Percentiles rank a stretch among this genome's conserved stretches.
These are phyloP conservation scores for Ormyrus pomaceus DNA, from an alignment of 2,888 invertebrate species.

Conservation along the genomic window DNA sequence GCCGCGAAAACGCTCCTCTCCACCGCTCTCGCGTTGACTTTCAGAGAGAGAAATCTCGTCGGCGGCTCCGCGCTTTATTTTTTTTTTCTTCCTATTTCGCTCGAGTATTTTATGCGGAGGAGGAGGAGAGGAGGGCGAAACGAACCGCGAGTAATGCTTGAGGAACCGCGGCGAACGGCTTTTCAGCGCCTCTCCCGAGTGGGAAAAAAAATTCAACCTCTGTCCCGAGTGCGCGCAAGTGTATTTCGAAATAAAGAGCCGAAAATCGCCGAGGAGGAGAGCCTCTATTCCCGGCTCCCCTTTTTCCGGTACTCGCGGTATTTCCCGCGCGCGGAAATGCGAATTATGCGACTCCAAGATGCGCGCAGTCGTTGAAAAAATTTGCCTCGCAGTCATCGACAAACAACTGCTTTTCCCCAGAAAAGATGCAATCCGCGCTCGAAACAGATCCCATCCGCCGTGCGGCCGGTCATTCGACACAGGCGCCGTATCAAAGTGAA, in stretches of 20 bases:
- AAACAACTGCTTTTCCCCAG: no score
- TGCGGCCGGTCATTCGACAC: not conserved
- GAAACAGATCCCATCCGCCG: not conserved
- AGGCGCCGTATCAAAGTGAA: conserved; percentile 21
- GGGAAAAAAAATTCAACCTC: conserved; percentile 14
- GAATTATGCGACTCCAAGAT: conserved; percentile 13
- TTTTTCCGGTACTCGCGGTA: not conserved
- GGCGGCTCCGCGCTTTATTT: not conserved
- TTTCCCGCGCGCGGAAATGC: not conserved
- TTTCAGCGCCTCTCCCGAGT: conserved; percentile 6
- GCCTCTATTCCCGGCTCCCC: not conserved
- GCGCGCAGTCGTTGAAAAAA: not conserved
- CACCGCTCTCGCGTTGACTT: conserved; percentile 19
- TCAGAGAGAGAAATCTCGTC: conserved; percentile 11
- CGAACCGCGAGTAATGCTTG: conserved; percentile 21
- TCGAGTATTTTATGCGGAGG: conserved; percentile 11
- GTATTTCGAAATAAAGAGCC: conserved; percentile 33
- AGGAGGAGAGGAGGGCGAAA: conserved; percentile 13
- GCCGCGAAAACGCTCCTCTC: conserved; percentile 27
- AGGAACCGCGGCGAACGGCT: not conserved
- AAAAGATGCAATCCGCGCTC: not conserved
- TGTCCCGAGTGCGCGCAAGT: not conserved
- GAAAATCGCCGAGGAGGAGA: conserved; percentile 28
- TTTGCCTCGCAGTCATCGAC: not conserved
- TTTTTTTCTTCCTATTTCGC: not conserved